Percentiles rank a stretch among this genome's conserved stretches.
phyloP scores from a whole-genome alignment of 2,113 vertebrate species.

The Anarhynchus alexandrinus region DNA sequence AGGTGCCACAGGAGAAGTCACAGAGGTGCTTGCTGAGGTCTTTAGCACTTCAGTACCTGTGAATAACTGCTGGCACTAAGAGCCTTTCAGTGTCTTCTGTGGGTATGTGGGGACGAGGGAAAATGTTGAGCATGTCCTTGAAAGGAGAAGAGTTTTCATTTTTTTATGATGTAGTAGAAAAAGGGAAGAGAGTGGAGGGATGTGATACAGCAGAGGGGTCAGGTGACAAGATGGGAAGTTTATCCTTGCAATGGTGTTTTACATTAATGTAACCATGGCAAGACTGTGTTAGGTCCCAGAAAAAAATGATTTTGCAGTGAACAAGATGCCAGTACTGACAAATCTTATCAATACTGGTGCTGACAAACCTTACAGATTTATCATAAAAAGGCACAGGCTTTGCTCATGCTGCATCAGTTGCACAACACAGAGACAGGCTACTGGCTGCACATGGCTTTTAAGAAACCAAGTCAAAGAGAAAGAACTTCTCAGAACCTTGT shows the following conservation, averaged over 20 bases:
- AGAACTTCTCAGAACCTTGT: background rate
- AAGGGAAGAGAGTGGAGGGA: background rate
- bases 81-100: background rate
- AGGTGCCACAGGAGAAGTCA: background rate
- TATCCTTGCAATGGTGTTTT: background rate
- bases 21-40: background rate
- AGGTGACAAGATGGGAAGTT: background rate
- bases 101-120: background rate
- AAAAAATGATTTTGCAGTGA: background rate
- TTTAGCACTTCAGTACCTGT: background rate
- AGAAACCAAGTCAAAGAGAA: background rate
- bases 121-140: background rate
- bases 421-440: background rate
- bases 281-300: background rate
- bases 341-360: background rate
- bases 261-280: background rate
- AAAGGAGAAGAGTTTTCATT: background rate
- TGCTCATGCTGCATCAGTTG: background rate
- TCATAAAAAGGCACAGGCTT: background rate
- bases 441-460: background rate
- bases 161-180: background rate
- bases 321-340: background rate
- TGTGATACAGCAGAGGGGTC: background rate
- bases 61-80: background rate
- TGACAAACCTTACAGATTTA: background rate